phyloP scores from a whole-genome alignment of 2,797 vertebrate genomes.

The Dromococcyx pavoninus region DNA sequence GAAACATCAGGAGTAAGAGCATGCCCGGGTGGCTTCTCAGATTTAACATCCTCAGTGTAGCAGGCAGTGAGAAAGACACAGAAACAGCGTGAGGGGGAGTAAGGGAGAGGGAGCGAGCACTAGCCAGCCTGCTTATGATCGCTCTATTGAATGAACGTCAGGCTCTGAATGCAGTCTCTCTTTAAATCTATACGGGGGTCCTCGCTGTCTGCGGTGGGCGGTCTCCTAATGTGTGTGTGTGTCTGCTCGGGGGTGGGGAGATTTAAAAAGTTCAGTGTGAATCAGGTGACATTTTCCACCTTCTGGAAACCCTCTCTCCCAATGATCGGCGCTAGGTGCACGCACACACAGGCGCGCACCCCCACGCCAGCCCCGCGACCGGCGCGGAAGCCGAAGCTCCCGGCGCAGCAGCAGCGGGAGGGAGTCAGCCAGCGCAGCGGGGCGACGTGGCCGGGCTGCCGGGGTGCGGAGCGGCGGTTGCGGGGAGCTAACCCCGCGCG shows the following conservation, averaged over 20 bases:
- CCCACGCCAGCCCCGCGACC: neutral
- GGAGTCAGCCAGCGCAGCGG: neutral
- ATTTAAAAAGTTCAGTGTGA: constrained; percentile 89
- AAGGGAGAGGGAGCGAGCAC: constrained; percentile 81
- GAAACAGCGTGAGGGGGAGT: constrained; percentile 67
- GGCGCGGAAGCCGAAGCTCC: constrained; percentile 20
- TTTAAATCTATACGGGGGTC: constrained; percentile 99
- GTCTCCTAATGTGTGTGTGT: constrained; percentile 87
- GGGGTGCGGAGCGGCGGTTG: neutral
- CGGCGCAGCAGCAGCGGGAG: neutral
- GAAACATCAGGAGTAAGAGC: constrained; percentile 87
- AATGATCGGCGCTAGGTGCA: constrained; percentile 66
- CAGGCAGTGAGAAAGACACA: constrained; percentile 71
- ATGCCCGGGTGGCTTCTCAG: constrained; percentile 87
- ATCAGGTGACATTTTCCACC: constrained; percentile 94
- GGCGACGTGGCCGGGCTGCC: neutral
- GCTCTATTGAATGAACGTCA: constrained; percentile 98
- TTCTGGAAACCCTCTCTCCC: constrained; percentile 74
- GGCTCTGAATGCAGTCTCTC: constrained; percentile 96
- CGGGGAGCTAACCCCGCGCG: neutral
- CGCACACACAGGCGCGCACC: neutral
- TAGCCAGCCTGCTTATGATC: constrained; percentile 82
- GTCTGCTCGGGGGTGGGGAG: constrained; percentile 89
- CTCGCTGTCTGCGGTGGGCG: constrained; percentile 97
- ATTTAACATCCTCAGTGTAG: constrained; percentile 89